Percentiles rank a stretch among this genome's conserved stretches.
Evolutionary conservation across 2,113 vertebrate species (phyloP).

Genomic region (Thymallus thymallus): DNA sequence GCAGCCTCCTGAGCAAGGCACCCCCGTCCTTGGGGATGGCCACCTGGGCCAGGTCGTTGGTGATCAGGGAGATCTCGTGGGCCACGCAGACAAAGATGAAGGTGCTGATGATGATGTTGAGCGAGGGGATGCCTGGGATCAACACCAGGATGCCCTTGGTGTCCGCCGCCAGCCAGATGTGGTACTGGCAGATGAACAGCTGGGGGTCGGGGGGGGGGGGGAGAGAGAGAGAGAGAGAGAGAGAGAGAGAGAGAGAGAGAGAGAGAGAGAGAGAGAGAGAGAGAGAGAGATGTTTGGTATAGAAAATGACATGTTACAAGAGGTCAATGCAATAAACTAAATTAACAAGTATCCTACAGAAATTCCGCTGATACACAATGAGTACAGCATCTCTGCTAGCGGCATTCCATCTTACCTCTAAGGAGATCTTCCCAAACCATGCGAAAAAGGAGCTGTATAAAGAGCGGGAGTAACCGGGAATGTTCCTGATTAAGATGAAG

Average conservation of each 20-base stretch:
- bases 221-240: too few relatives aligned
- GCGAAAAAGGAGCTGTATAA: constrained; percentile 97
- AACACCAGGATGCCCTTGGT: constrained; percentile 94
- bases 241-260: too few relatives aligned
- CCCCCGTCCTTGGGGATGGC: constrained; percentile 90
- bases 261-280: too few relatives aligned
- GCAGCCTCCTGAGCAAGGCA: constrained; percentile 83
- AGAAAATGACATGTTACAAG: background rate
- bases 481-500: constrained; percentile 96
- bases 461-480: constrained; percentile 91
- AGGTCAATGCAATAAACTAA: background rate
- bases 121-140: constrained; percentile 88
- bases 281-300: too few relatives aligned
- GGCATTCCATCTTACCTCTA: constrained; percentile 83
- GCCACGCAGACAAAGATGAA: constrained; percentile 98
- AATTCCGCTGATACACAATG: background rate
- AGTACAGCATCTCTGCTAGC: background rate
- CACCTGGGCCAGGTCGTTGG: constrained; percentile 92
- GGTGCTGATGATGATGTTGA: constrained; percentile 93
- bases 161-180: constrained; percentile 97
- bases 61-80: constrained; percentile 96
- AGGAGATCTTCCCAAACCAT: constrained; percentile 97
- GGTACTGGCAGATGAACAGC: constrained; percentile 98
- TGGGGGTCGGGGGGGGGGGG: constrained; percentile 54
- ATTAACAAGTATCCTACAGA: background rate